A percentile compares a stretch with the other conserved stretches of the same genome.
Conservation (phyloP, 2,888 invertebrate genomes). For the Drosophila multiciliata region DNA sequence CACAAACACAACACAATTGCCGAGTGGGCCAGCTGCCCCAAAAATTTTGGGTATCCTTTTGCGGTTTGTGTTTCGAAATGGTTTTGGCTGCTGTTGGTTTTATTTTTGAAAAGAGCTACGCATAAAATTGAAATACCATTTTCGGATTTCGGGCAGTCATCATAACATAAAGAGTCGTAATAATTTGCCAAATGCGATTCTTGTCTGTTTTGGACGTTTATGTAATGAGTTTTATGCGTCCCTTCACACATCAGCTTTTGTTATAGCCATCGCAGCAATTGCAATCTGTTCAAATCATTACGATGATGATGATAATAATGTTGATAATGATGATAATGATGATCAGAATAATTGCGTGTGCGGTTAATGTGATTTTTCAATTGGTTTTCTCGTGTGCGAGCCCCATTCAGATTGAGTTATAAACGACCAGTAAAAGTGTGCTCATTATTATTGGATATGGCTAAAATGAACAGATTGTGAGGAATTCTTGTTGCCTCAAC, state of each 20-base stretch:
- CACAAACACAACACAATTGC: conserved; percentile 18
- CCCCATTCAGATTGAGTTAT: conserved; percentile 61
- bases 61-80: conserved; percentile 44
- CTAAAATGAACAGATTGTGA: conserved; percentile 40
- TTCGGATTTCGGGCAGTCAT: conserved; percentile 41
- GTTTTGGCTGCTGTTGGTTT: conserved; percentile 43
- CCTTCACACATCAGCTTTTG: conserved; percentile 35
- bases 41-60: conserved; percentile 32
- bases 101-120: conserved; percentile 24
- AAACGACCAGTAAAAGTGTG: conserved; percentile 63
- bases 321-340: conserved; percentile 26
- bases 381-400: conserved; percentile 60
- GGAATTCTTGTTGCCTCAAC: conserved; percentile 18
- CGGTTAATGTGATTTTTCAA: conserved; percentile 70
- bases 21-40: conserved; percentile 14
- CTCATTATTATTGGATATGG: conserved; percentile 57
- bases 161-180: conserved; percentile 58
- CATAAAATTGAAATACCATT: conserved; percentile 60
- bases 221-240: conserved; percentile 70
- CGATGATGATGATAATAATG: conserved; percentile 12
- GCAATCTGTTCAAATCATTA: conserved; percentile 42
- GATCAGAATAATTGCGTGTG: conserved; percentile 60
- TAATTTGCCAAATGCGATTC: conserved; percentile 71
- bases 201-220: conserved; percentile 69
- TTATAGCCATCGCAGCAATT: conserved; percentile 26